Percentiles rank a stretch among this genome's conserved stretches.
Conservation (phyloP, 2,797 vertebrate genomes). For the Sebastes steindachneri region DNA sequence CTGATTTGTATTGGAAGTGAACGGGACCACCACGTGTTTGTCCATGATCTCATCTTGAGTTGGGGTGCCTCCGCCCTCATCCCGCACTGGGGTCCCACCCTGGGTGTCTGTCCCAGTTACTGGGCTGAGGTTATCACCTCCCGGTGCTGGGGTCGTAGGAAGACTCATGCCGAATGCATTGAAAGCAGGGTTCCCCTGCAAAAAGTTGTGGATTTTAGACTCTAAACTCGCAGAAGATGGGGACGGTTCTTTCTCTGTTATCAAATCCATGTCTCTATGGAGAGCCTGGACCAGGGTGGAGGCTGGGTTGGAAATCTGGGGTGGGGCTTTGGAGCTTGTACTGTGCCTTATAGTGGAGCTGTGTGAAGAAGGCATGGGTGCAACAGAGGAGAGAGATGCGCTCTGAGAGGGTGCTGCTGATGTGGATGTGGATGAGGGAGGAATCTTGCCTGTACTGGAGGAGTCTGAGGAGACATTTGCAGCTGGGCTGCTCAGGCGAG, state of each 20-base stretch:
- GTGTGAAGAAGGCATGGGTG: conserved; percentile 36
- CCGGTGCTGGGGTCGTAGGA: conserved; percentile 65
- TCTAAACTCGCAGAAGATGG: conserved; percentile 84
- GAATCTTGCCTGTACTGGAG: conserved; percentile 59
- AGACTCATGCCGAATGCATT: conserved; percentile 89
- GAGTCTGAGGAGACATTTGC: conserved; percentile 65
- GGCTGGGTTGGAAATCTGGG: conserved; percentile 66
- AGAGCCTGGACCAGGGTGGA: conserved; percentile 79
- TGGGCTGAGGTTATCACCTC: conserved; percentile 67
- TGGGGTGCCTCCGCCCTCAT: conserved; percentile 94
- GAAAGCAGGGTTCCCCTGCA: conserved; percentile 92
- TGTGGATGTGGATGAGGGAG: conserved; percentile 46
- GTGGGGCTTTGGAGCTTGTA: conserved; percentile 42
- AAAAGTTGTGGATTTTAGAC: conserved; percentile 95
- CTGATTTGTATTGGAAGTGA: conserved; percentile 21
- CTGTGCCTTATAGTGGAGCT: conserved; percentile 64
- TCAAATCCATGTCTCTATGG: conserved; percentile 65
- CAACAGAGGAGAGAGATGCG: conserved; percentile 33
- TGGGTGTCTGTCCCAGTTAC: conserved; percentile 85
- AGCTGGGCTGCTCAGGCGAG: conserved; percentile 88
- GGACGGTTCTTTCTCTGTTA: conserved; percentile 44
- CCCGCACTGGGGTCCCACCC: conserved; percentile 93
- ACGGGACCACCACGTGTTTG: conserved; percentile 80
- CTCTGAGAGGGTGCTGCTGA: conserved; percentile 55
- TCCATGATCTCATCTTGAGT: conserved; percentile 99